phyloP scores from a whole-genome alignment of 2,888 invertebrate genomes.

The Dromius quadrimaculatus region DNA sequence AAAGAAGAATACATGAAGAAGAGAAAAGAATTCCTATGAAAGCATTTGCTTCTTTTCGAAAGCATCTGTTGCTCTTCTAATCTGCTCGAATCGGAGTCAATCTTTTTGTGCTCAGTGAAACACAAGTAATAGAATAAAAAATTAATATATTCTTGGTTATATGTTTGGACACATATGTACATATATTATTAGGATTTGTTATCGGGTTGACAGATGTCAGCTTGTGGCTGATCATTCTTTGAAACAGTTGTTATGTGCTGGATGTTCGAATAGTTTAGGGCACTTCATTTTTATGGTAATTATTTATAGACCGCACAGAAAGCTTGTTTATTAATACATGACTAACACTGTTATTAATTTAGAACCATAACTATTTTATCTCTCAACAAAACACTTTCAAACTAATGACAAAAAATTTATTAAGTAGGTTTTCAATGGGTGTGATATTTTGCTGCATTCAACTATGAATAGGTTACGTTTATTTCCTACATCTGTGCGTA shows the following conservation, averaged over 20 bases:
- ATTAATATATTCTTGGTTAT: constrained; percentile 34
- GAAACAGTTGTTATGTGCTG: constrained; percentile 36
- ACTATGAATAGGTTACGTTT: no score
- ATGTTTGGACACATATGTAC: constrained; percentile 39
- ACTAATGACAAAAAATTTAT: no score
- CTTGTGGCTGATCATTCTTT: constrained; percentile 38
- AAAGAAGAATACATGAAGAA: no score
- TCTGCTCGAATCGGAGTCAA: no score
- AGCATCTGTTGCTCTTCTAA: no score
- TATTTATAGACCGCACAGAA: constrained; percentile 33
- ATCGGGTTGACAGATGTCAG: constrained; percentile 39
- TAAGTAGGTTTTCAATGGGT: no score
- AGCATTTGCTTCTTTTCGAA: no score
- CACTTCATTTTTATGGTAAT: constrained; percentile 35
- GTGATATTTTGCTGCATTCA: no score
- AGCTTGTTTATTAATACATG: constrained; percentile 35
- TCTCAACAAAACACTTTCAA: constrained; percentile 25
- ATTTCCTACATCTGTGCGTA: no score
- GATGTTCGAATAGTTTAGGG: constrained; percentile 31
- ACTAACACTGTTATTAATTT: constrained; percentile 24
- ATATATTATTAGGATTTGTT: constrained; percentile 40
- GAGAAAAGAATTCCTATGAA: no score
- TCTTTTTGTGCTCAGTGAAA: constrained; percentile 19
- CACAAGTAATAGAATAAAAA: constrained; percentile 32
- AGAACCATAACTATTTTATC: not conserved